These are phyloP conservation scores for Ancistrus triradiatus DNA, from an alignment of 2,113 vertebrate species.

Conservation along the genomic window DNA sequence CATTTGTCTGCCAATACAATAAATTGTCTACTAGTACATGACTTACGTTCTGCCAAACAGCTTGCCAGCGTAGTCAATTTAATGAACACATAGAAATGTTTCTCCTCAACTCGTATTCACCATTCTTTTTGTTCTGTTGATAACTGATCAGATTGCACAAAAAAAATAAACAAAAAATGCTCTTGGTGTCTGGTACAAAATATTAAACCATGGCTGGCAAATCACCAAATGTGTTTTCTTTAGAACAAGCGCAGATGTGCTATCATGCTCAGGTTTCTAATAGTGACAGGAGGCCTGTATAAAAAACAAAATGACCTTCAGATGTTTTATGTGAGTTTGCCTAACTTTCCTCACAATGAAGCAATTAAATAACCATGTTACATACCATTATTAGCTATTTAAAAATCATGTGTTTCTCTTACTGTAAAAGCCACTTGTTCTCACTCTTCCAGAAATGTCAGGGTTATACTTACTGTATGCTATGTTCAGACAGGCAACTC, in stretches of 20 bases:
- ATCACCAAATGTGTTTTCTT: background rate
- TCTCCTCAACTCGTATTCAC: slow-evolving; percentile 18
- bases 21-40: slow-evolving; percentile 9
- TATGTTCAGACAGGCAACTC: too few species aligned
- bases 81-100: slow-evolving; percentile 12
- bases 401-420: too few species aligned
- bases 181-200: background rate
- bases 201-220: background rate
- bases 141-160: slow-evolving; percentile 5
- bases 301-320: background rate
- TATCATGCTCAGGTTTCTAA: background rate
- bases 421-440: too few species aligned
- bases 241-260: background rate
- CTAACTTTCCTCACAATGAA: too few species aligned
- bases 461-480: too few species aligned
- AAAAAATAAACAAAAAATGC: slow-evolving; percentile 23
- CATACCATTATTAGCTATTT: too few species aligned
- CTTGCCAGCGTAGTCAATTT: slow-evolving; percentile 37
- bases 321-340: too few species aligned
- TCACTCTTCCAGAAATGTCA: too few species aligned
- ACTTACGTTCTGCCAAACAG: slow-evolving; percentile 30
- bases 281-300: background rate
- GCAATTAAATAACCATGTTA: too few species aligned
- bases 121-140: slow-evolving; percentile 14
- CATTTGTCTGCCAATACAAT: slow-evolving; percentile 18